Conservation (phyloP, 2,113 vertebrate genomes). For the Chrysemys picta region DNA sequence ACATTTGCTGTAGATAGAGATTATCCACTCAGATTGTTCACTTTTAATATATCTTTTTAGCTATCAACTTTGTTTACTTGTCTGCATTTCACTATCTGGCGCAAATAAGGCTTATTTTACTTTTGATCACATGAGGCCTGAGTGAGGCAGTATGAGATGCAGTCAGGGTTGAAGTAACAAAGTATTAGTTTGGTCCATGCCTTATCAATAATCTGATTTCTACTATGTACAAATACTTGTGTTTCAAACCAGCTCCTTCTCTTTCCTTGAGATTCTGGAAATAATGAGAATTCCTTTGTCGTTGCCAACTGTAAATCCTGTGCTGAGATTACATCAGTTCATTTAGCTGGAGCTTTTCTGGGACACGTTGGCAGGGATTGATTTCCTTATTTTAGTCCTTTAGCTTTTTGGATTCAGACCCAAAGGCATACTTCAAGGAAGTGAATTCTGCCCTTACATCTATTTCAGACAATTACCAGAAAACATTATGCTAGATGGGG, state of each 20-base stretch:
- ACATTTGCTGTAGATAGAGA: neutral
- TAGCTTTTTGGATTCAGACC: slow-evolving; percentile 62
- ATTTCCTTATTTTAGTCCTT: slow-evolving; percentile 72
- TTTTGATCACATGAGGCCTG: slow-evolving; percentile 26
- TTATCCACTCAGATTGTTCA: neutral
- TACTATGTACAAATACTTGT: slow-evolving; percentile 35
- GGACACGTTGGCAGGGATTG: slow-evolving; percentile 59
- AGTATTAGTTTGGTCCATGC: neutral
- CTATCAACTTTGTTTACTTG: slow-evolving; percentile 39
- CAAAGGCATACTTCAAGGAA: slow-evolving; percentile 50
- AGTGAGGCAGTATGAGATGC: slow-evolving; percentile 30
- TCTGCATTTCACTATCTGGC: slow-evolving; percentile 47
- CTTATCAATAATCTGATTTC: slow-evolving; percentile 66
- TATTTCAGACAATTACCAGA: slow-evolving; percentile 54
- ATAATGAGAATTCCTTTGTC: slow-evolving; percentile 74
- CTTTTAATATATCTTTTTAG: slow-evolving; percentile 24
- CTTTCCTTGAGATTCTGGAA: slow-evolving; percentile 50
- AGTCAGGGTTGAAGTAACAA: neutral
- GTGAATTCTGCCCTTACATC: slow-evolving; percentile 42
- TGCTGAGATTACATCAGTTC: slow-evolving; percentile 76
- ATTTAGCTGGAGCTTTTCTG: slow-evolving; percentile 76
- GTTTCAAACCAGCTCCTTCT: slow-evolving; percentile 45
- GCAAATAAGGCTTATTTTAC: slow-evolving; percentile 46
- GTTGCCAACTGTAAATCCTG: slow-evolving; percentile 29
- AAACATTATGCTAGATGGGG: slow-evolving; percentile 22